phyloP scores from a whole-genome alignment of 2,797 vertebrate genomes.

The Xenops minutus region DNA sequence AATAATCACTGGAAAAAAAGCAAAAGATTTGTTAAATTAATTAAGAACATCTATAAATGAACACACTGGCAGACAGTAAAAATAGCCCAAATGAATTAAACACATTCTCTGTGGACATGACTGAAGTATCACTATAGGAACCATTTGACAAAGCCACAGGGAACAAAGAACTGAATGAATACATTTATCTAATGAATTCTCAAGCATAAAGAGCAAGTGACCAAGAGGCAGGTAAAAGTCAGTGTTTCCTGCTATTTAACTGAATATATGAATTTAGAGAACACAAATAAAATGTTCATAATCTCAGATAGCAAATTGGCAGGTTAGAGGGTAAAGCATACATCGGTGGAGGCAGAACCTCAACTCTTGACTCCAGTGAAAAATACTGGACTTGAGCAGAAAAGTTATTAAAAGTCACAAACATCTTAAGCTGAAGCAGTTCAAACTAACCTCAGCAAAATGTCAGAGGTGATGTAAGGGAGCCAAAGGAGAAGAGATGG shows the following conservation, averaged over 20 bases:
- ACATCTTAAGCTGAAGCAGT: not conserved
- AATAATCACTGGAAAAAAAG: not conserved
- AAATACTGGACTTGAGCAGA: not conserved
- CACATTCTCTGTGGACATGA: not conserved
- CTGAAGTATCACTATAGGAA: constrained; percentile 24
- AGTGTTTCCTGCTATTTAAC: not conserved
- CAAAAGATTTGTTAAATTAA: not conserved
- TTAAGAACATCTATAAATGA: not conserved
- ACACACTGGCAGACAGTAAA: not conserved
- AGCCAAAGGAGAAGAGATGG: not conserved
- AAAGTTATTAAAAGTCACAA: not conserved
- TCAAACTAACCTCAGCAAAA: not conserved
- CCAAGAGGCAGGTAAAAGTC: not conserved
- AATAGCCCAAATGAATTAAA: constrained; percentile 18
- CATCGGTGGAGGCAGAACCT: not conserved
- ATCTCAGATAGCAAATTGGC: not conserved
- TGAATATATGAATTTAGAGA: not conserved
- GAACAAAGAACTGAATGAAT: constrained; percentile 14
- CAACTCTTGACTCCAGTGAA: not conserved
- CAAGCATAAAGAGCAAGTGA: not conserved
- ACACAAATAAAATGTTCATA: not conserved
- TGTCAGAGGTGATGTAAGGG: not conserved
- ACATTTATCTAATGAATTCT: not conserved
- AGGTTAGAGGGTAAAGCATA: not conserved
- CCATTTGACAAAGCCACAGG: not conserved